Percentiles rank a stretch among this genome's conserved stretches.
Conservation (phyloP, 2,797 vertebrate genomes). For the Alfaro cultratus region DNA sequence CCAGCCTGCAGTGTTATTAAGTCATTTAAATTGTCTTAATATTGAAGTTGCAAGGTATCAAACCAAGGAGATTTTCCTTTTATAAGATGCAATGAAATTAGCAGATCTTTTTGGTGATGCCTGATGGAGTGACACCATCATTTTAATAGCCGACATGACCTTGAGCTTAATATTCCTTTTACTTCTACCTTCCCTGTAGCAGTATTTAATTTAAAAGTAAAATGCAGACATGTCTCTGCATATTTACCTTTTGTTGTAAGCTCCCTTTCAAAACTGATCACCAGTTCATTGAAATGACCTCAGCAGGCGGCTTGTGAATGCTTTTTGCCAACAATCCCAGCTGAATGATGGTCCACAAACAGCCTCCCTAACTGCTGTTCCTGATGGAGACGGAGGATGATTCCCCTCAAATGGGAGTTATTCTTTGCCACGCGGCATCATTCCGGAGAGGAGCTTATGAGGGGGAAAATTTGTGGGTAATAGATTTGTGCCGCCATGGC, state of each 20-base stretch:
- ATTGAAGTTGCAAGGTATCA: background rate
- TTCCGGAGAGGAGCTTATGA: constrained; percentile 29
- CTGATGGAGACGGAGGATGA: constrained; percentile 35
- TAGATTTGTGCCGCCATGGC: constrained; percentile 47
- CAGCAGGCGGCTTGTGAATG: constrained; percentile 12
- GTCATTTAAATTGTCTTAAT: background rate
- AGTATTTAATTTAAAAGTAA: background rate
- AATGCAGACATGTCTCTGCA: constrained; percentile 3
- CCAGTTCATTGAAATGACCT: constrained; percentile 3
- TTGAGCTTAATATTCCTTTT: background rate
- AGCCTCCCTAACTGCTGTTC: constrained; percentile 27
- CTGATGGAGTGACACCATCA: background rate
- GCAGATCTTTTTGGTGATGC: background rate
- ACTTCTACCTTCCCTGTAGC: background rate
- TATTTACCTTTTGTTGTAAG: constrained; percentile 2
- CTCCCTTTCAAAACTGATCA: constrained; percentile 21
- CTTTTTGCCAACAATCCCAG: constrained; percentile 24
- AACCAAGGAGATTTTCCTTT: background rate
- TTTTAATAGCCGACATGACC: background rate
- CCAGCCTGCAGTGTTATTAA: background rate
- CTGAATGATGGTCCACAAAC: constrained; percentile 32
- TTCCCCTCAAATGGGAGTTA: constrained; percentile 36
- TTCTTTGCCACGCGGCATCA: constrained; percentile 49
- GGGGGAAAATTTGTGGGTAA: constrained; percentile 43
- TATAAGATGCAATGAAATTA: background rate